These are phyloP conservation scores for Corythaeola cristata DNA, from an alignment of 2,113 vertebrate species.

Conservation along the genomic window DNA sequence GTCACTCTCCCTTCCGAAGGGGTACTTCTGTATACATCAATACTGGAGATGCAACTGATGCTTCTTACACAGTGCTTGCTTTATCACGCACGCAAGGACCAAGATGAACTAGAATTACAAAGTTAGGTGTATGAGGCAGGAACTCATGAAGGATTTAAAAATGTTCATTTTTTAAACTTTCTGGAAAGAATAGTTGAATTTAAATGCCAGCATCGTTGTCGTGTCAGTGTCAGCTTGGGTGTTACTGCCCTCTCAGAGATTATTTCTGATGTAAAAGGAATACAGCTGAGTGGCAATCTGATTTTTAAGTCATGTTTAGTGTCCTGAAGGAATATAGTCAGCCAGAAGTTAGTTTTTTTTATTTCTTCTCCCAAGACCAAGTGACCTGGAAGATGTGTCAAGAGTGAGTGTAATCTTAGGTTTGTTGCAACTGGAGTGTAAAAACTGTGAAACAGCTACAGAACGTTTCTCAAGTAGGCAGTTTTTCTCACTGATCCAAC, in stretches of 20 bases:
- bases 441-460: not conserved
- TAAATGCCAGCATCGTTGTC: not conserved
- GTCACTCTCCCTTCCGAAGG: not conserved
- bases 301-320: not conserved
- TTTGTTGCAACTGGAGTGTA: not conserved
- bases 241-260: not conserved
- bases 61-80: not conserved
- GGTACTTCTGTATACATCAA: not conserved
- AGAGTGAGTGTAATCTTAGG: not conserved
- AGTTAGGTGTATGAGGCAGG: not conserved
- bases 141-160: not conserved
- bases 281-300: not conserved
- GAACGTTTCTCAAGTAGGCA: not conserved
- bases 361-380: not conserved
- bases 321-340: not conserved
- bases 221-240: not conserved
- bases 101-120: not conserved
- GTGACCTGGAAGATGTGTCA: not conserved
- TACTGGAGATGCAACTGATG: accelerated
- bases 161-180: not conserved
- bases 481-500: not conserved
- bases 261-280: not conserved
- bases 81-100: not conserved
- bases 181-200: not conserved
- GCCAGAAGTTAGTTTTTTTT: not conserved